Conservation (phyloP, 2,113 vertebrate species). For the Xerus inauris region DNA sequence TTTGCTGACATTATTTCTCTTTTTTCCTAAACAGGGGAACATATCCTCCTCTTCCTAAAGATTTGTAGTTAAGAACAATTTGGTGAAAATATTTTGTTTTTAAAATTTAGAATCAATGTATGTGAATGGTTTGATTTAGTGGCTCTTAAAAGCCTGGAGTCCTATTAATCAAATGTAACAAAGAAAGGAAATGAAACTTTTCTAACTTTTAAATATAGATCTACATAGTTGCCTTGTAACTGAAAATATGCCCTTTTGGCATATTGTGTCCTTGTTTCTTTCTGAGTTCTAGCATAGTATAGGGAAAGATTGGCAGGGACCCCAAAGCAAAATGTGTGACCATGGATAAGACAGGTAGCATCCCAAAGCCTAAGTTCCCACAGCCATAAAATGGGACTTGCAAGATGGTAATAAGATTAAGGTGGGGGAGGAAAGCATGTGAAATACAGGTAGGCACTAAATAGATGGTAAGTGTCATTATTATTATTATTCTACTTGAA, state of each 20-base stretch:
- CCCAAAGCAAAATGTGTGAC: background rate
- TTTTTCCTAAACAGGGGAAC: background rate
- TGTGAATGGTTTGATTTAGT: conserved; percentile 10
- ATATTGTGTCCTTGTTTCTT: background rate
- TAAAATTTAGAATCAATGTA: background rate
- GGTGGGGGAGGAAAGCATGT: background rate
- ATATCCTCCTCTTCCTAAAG: background rate
- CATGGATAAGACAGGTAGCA: background rate
- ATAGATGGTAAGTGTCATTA: background rate
- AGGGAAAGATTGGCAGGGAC: background rate
- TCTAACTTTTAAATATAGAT: background rate
- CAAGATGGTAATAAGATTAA: background rate
- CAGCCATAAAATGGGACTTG: background rate
- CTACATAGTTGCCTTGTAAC: background rate
- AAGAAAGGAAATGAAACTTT: background rate
- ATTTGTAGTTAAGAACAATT: conserved; percentile 12
- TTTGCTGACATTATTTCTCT: background rate
- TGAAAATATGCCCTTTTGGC: background rate
- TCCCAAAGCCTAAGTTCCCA: background rate
- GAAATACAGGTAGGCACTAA: background rate
- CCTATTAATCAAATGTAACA: background rate
- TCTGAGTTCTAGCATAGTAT: background rate
- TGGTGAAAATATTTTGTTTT: conserved; percentile 34
- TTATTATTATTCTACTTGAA: background rate
- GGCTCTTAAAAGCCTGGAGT: background rate